Evolutionary conservation across 2,797 vertebrate species (phyloP), one percentile per base, ranked within the genome.

Genomic region (Karalla daura): DNA sequence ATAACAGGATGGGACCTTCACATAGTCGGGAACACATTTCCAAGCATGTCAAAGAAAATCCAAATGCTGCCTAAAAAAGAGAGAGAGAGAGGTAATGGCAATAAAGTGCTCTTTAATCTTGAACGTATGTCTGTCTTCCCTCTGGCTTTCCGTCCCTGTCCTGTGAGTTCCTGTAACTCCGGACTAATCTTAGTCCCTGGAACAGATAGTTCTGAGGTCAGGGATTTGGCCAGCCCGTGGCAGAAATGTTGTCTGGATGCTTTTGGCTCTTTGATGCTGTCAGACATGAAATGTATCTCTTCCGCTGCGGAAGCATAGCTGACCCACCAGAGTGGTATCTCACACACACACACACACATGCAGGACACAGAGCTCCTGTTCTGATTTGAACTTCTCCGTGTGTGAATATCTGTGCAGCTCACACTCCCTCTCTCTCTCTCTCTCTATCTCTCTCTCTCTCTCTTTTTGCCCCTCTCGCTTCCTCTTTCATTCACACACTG

Each of bases 191-290:
- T 77, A 74, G 76, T 55, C 11, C 5, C 45, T 8, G 56, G 56
- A 72, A 32, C 61, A 66, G 63, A 86, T 74, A 47, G 35, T 65
- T 80, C 5, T 23, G 56, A 67, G 74, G 74, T 86, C 83, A 73
- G 63, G 32, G 44, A 58, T 61, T 33, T 50, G 49, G 62, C 49
- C 18, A 7, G 20, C 12, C 41, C 41, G 15, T 39, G 50, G 71
- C 53, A 62, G 39, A 80, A 69, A 78, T 71, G 67, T 61, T 73
- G 60, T 72, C 40, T 28, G 60, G 64, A 70, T 63, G 13, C 55
- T 58, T 71, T 58, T 5, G 1, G 50, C 61, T 50, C 75, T 78
- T 51, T 60, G 51, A 86, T 56, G 51, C 17, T 17, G 50, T 52
- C 56, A 55, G 59, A 63, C 3, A 33, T 84, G 73, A 76, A 71